A percentile compares a stretch with the other conserved stretches of the same genome.
Evolutionary conservation across 2,113 vertebrate species (phyloP).

Genomic region (Myrmecophaga tridactyla): DNA sequence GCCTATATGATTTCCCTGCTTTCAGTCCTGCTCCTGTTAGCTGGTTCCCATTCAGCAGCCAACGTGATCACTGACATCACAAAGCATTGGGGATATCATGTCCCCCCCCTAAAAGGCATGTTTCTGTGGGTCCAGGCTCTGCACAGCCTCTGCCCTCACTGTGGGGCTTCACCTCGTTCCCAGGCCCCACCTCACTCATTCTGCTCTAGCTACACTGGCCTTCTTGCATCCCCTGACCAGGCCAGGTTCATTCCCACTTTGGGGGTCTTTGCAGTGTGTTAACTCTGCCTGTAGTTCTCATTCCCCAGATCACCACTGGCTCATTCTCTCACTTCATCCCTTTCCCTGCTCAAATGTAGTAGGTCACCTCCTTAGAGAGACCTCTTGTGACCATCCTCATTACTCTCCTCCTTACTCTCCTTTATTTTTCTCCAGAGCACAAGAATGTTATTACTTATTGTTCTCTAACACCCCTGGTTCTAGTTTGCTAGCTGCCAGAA

Average conservation of each 20-base stretch:
- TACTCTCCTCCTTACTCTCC: neutral
- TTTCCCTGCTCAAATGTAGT: neutral
- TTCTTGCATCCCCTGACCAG: too few species aligned
- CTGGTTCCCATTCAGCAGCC: neutral
- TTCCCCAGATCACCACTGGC: neutral
- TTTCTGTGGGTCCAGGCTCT: too few species aligned
- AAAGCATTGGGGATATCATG: neutral
- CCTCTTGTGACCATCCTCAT: too few species aligned
- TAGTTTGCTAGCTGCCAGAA: too few species aligned
- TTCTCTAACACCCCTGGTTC: neutral
- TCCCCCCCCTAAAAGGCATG: too few species aligned
- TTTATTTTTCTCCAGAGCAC: neutral
- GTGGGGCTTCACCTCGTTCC: neutral
- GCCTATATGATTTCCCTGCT: neutral
- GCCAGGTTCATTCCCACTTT: neutral
- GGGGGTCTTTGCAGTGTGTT: neutral
- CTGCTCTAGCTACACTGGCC: too few species aligned
- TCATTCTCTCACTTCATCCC: neutral
- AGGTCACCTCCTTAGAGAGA: neutral
- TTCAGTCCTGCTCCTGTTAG: neutral
- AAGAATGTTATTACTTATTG: neutral
- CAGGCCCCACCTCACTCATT: too few species aligned
- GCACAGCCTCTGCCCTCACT: neutral
- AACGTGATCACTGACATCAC: neutral
- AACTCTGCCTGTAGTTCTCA: neutral